Percentiles rank a stretch among this genome's conserved stretches.
These are phyloP conservation scores for Psittacula cyanocephala DNA, from an alignment of 2,113 vertebrate species.

Conservation along the genomic window DNA sequence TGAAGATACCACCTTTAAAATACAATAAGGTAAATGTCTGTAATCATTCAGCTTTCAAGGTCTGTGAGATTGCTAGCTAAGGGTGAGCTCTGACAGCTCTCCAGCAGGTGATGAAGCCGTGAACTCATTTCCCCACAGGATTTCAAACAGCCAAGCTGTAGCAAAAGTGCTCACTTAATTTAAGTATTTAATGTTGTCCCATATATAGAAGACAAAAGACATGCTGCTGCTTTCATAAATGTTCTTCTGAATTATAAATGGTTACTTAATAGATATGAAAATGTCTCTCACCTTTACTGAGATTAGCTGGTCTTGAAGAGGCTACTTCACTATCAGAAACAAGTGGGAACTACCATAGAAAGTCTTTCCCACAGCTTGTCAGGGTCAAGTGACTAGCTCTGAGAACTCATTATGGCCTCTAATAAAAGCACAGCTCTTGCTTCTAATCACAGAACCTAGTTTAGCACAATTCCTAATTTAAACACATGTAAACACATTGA, in stretches of 20 bases:
- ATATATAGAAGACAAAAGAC: constrained; percentile 6
- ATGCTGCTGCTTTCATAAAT: background rate
- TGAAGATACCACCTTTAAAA: background rate
- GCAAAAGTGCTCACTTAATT: background rate
- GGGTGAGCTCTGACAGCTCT: background rate
- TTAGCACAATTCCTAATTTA: constrained; percentile 21
- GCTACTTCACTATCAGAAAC: constrained; percentile 22
- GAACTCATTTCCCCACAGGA: background rate
- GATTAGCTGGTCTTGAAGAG: constrained; percentile 18
- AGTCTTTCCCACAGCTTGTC: constrained; percentile 33
- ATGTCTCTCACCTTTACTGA: constrained; percentile 14
- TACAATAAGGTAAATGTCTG: background rate
- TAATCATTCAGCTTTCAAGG: background rate
- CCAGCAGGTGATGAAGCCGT: background rate
- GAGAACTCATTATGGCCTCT: constrained; percentile 24
- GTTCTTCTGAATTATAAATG: constrained; percentile 9
- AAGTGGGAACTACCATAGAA: constrained; percentile 24
- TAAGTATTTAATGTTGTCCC: background rate
- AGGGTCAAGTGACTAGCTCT: constrained; percentile 17
- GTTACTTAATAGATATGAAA: constrained; percentile 2
- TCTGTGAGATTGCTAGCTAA: background rate
- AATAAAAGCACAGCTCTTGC: constrained; percentile 37
- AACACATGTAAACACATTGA: background rate
- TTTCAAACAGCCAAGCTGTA: background rate
- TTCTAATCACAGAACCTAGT: background rate